Conservation (phyloP, 2,797 vertebrate species). For the Enoplosus armatus region DNA sequence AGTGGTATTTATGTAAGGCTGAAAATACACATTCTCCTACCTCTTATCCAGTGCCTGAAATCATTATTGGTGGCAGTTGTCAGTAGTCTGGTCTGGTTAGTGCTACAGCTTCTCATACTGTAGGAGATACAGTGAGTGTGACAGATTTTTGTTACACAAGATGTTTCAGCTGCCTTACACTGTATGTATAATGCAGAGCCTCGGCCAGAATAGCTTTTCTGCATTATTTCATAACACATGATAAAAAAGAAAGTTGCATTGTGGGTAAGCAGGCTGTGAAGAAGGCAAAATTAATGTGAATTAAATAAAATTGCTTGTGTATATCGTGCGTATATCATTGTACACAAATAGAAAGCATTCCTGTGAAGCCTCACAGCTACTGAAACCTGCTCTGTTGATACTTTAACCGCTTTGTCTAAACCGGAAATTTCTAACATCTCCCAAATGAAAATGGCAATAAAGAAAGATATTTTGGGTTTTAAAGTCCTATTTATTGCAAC, state of each 20-base stretch:
- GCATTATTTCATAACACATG: background rate
- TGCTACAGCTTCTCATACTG: conserved; percentile 24
- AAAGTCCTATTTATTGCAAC: background rate
- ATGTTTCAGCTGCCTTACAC: conserved; percentile 20
- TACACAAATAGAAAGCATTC: background rate
- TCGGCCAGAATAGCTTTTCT: background rate
- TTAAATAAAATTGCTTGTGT: background rate
- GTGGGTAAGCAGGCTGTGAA: background rate
- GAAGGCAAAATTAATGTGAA: background rate
- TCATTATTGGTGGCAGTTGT: conserved; percentile 64
- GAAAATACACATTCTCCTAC: conserved; percentile 74
- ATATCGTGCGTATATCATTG: background rate
- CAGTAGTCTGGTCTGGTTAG: conserved; percentile 52
- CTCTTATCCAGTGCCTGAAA: conserved; percentile 58
- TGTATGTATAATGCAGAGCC: conserved; percentile 26
- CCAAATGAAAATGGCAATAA: background rate
- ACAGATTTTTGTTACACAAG: conserved; percentile 15
- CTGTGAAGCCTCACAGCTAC: background rate
- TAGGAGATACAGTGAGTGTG: background rate
- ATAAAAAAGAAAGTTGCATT: background rate
- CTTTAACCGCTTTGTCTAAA: background rate
- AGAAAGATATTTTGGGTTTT: conserved; percentile 1
- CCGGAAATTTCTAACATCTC: conserved; percentile 6
- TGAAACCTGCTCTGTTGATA: conserved; percentile 16
- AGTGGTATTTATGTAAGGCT: conserved; percentile 81